Evolutionary conservation across 2,888 invertebrate species (phyloP), one percentile per base, ranked within the genome.

Genomic region (Dusona sp.): DNA sequence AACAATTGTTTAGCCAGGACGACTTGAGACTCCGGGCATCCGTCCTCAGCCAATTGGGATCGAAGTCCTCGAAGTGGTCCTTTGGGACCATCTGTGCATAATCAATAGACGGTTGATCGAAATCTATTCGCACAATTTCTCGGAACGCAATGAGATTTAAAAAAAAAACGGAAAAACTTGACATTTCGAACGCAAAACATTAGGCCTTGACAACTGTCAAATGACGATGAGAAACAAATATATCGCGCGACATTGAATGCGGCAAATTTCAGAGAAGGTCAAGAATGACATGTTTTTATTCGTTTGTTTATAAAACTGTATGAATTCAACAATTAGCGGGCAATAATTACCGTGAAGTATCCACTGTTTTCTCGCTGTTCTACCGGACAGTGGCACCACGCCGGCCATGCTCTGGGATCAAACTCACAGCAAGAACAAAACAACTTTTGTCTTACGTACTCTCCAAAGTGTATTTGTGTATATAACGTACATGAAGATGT

Each of bases 1-100:
- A 98, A 95, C 57, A 98, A 95, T 91, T 97, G 97, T 92, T 98
- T 98, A 3, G 98, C 98, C 83, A 98, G 95, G 79, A 98, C 97
- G 87, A 98, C 97, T 94, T 98, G 98, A 13, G 98, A 98, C 92
- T 98, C 98, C 0, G 98, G 97, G 93, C 98, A 98, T 11, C 98
- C 98, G 94, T 98, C 98, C 91, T 97, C 97, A 0, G 98, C 98
- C 88, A 98, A 94, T 92, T 97, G 97, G 91, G 93, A 96, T 42
- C 97, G 95, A 73, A 97, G 94, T 75, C 96, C 94, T 91, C 95
- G 95, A 79, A 97, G 94, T 73, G 96, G 96, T 88, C 96, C 96
- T 94, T 95, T 95, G 89, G 96, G 96, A 87, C 96, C 96, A 95
- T 96, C 97, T 97, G 94, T 54, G 80, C n/a, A n/a, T 42, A 68